Base-by-base conservation (phyloP, 1,140 invertebrate species). In the Gryon sp. region DNA sequence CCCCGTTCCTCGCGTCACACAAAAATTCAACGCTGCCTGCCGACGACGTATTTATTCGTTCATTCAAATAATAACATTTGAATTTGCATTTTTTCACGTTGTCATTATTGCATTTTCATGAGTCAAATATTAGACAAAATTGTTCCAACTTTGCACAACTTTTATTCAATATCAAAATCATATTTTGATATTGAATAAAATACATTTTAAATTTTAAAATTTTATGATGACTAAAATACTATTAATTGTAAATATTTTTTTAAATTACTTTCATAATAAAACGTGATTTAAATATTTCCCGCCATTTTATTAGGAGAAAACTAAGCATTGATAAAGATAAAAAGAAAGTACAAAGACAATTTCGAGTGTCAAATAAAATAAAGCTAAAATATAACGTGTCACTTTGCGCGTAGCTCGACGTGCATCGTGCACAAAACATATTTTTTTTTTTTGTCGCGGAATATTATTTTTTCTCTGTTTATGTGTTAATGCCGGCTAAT, bases 401-500 rank as follows among this genome's bases (percentile, higher is more conserved):
- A 28, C 41, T 32, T 68, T 60, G 6, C 55, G 52, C 60, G 38
- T 48, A 59, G 52, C 50, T 63, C 59, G 45, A 30, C 45, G 53
- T 24, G 16, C 32, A 19, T 12, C 12, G 32, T 41, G 20, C 19
- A 62, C 46, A 73, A 63, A 57, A 50, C 48, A 50, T 50, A 65
- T 75, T 53, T 68, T 40, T 46, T 68, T 53, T 7, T 62, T 62
- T 38, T 32, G 4, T 32, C 24, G n/a, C n/a, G n/a, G n/a, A n/a
- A 6, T 34, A 11, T 22, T 48, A 12, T 26, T 59, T 65, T 72
- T 53, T 36, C 22, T 62, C 26, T 6, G 66, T 65, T 60, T 30
- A 26, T 76, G 82, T 74, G 81, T 83, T 83, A 84, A 82, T 80
- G 62, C 80, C 78, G 73, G 73, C 80, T 86, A 86, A 86, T 87